Base-by-base conservation (phyloP, 1,140 invertebrate species). In the Anastatus disparis region DNA sequence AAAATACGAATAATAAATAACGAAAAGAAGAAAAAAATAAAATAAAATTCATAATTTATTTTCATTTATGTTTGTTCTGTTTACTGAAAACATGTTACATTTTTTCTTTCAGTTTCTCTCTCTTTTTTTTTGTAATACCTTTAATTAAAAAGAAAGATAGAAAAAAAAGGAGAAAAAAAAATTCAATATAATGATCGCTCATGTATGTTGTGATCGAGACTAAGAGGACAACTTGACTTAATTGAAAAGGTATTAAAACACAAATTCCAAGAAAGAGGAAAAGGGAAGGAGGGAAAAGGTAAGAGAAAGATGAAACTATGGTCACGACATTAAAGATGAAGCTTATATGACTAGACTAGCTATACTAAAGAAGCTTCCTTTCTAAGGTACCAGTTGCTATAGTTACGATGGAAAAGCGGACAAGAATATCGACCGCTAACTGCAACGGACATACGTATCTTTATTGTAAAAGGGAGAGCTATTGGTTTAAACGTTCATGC, bases 361-460 rank as follows among this genome's bases (percentile, higher is more conserved):
- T n/a, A n/a, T n/a, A n/a, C n/a, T n/a, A n/a, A 71, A 72, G 72
- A 68, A 69, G 77, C 73, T 80, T n/a, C 71, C 69, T 78, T 74
- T 70, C 71, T n/a, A 75, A 79, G 67, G 74, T 69, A 58, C n/a
- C n/a, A 62, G 81, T 82, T 81, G 80, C 80, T 81, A 81, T 81
- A 81, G 81, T 80, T 81, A 81, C 80, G 70, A 74, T 71, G 74
- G n/a, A n/a, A 76, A 77, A 81, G 76, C 74, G 75, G 76, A 79
- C 76, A 78, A 72, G 73, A 77, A 81, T 82, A 79, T 81, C 77
- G 80, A 81, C 66, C 77, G 73, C 73, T 31, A 78, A 76, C 75
- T 75, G 65, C 70, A 70, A 69, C 76, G 75, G 78, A 77, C 73
- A 74, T 74, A 80, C 75, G 72, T 56, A 76, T n/a, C n/a, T 72